These are phyloP conservation scores for Polydesmus complanatus DNA, from an alignment of 2,888 invertebrate genomes.

Conservation along the genomic window DNA sequence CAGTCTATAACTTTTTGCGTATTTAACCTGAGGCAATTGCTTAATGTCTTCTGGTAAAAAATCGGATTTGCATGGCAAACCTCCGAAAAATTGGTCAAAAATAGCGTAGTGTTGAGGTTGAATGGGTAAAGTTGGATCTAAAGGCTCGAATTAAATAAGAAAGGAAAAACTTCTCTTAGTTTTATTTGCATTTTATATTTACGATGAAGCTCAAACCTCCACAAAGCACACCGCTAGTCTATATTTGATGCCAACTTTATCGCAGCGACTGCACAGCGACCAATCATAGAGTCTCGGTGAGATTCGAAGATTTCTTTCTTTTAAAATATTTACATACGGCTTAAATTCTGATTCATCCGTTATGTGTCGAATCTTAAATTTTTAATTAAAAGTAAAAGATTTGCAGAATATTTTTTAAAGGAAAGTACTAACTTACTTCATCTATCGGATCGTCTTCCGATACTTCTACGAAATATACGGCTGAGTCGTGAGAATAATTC, in stretches of 20 bases:
- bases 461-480: conserved; percentile 19
- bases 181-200: no score
- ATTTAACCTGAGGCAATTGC: conserved; percentile 31
- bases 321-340: conserved; percentile 37
- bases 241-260: conserved; percentile 41
- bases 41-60: conserved; percentile 37
- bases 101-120: conserved; percentile 5
- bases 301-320: conserved; percentile 35
- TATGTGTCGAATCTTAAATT: background rate
- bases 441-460: conserved; percentile 27
- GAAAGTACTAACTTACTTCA: conserved; percentile 19
- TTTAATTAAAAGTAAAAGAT: background rate
- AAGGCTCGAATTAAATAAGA: no score
- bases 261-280: conserved; percentile 51
- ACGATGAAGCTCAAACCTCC: conserved; percentile 19
- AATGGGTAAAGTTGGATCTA: conserved; percentile 25
- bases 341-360: background rate
- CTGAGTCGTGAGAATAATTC: background rate
- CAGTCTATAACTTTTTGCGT: conserved; percentile 42
- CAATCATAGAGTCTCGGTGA: conserved; percentile 48
- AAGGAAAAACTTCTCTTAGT: no score
- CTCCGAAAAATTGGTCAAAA: conserved; percentile 25
- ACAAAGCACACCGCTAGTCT: conserved; percentile 48
- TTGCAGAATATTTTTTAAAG: background rate
- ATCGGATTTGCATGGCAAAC: conserved; percentile 45